A percentile compares a stretch with the other conserved stretches of the same genome.
Evolutionary conservation across 2,797 vertebrate genomes (phyloP).

Genomic region (Smutsia temminckii): DNA sequence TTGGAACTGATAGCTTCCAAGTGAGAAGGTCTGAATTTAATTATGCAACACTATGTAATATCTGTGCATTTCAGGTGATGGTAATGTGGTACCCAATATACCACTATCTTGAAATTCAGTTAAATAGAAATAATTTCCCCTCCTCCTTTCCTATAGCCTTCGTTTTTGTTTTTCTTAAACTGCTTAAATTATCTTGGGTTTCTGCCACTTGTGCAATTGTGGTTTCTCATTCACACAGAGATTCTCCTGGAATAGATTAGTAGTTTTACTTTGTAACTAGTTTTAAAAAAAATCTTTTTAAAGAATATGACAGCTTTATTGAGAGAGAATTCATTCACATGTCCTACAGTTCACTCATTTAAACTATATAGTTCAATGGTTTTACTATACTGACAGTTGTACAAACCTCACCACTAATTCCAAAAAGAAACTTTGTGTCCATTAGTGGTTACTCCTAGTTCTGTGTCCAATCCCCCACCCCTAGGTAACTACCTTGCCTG

Average conservation of each 20-base stretch:
- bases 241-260: neutral
- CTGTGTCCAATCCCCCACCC: no score
- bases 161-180: neutral
- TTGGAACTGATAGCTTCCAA: neutral
- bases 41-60: neutral
- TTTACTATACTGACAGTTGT: neutral
- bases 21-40: neutral
- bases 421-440: neutral
- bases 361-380: neutral
- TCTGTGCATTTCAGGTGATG: neutral
- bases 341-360: neutral
- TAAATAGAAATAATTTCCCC: neutral
- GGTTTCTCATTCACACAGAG: neutral
- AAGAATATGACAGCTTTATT: neutral
- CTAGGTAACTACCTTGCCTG: neutral
- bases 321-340: neutral
- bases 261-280: neutral
- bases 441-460: neutral
- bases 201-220: neutral
- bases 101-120: neutral
- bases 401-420: neutral
- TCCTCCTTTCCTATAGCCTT: neutral
- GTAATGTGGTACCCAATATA: neutral
- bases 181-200: constrained; percentile 40
- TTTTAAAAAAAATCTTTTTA: neutral